These are phyloP conservation scores for Melanotaenia trifasciata DNA, from an alignment of 2,797 vertebrate species.

Conservation along the genomic window DNA sequence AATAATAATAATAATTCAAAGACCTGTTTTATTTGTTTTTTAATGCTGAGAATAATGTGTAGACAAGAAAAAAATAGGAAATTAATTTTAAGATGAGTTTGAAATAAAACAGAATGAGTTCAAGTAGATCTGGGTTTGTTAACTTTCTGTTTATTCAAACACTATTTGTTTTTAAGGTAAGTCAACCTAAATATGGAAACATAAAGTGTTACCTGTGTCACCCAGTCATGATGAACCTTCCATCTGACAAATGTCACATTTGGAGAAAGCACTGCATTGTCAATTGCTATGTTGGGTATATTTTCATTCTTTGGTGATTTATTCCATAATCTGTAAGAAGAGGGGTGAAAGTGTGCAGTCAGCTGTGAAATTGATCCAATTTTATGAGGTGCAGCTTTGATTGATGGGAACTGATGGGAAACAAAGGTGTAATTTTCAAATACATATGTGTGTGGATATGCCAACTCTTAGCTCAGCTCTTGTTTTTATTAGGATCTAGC, in stretches of 20 bases:
- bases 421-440: slow-evolving; percentile 33
- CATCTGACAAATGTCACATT: slow-evolving; percentile 80
- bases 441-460: not conserved
- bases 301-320: slow-evolving; percentile 83
- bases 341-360: slow-evolving; percentile 8
- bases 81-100: not conserved
- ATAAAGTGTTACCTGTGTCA: slow-evolving; percentile 74
- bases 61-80: not conserved
- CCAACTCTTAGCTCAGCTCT: not conserved
- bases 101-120: not conserved
- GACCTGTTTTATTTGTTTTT: not conserved
- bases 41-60: not conserved
- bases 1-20: not conserved
- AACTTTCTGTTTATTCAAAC: not conserved
- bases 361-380: slow-evolving; percentile 6
- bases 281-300: slow-evolving; percentile 80
- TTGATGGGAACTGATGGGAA: slow-evolving; percentile 1
- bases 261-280: slow-evolving; percentile 72
- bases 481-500: not conserved
- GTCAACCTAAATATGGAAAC: not conserved
- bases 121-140: not conserved
- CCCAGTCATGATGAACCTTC: slow-evolving; percentile 85
- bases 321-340: slow-evolving; percentile 84
- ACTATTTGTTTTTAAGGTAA: not conserved
- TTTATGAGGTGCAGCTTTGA: slow-evolving; percentile 11